Evolutionary conservation across 2,888 invertebrate species (phyloP).

Genomic region (Philonicus albiceps): DNA sequence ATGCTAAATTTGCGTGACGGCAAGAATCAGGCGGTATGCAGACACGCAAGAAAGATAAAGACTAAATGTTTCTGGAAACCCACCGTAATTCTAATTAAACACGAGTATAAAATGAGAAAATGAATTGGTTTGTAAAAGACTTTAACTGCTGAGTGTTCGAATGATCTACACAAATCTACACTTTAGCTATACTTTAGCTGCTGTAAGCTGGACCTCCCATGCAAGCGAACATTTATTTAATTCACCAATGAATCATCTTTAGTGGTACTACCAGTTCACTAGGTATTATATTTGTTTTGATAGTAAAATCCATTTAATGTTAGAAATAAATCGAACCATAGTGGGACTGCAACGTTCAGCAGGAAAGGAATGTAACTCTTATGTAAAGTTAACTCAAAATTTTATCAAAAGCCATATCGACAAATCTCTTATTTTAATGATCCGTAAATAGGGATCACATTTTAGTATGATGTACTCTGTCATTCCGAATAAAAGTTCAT

Average conservation of each 20-base stretch:
- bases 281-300: neutral
- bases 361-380: too few relatives aligned
- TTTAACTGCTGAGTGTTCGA: neutral
- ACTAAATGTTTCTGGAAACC: neutral
- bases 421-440: too few relatives aligned
- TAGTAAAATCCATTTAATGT: too few relatives aligned
- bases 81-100: neutral
- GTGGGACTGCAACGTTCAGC: too few relatives aligned
- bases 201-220: neutral
- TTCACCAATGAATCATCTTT: neutral
- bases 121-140: neutral
- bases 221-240: neutral
- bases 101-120: neutral
- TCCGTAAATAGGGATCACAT: too few relatives aligned
- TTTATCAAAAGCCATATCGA: too few relatives aligned
- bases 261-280: neutral
- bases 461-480: too few relatives aligned
- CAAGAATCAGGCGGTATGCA: neutral
- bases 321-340: too few relatives aligned
- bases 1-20: neutral
- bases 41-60: neutral
- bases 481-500: neutral
- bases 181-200: neutral
- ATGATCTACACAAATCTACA: neutral
- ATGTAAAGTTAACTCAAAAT: too few relatives aligned